Base-by-base conservation (phyloP, 1,140 invertebrate species). In the Formica exsecta region DNA sequence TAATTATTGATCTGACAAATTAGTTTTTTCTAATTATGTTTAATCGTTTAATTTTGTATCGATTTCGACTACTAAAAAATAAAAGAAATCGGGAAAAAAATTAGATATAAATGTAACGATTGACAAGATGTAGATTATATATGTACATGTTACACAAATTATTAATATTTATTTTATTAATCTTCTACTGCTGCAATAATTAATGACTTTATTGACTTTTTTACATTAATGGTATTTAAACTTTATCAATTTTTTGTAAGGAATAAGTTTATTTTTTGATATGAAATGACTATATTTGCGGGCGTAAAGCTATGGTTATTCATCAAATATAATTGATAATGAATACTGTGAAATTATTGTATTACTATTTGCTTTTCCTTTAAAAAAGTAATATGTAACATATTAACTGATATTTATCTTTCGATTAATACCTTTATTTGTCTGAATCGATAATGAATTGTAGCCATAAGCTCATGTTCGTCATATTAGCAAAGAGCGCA, bases 381-480 rank as follows among this genome's bases (percentile, higher is more conserved):
- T 38, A 36, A 73, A 59, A n/a, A 57, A 73, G 5, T 22, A 54
- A 57, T 57, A 36, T 59, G 11, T 19, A 62, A 38, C 32, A 16
- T 19, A 70, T 2, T 61, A 6, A 61, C 13, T 7, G n/a, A 29
- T 25, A 32, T 38, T 64, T 16, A 32, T 41, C 19, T 61, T 74
- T 59, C n/a, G 25, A 7, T 44, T 76, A 6, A 68, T 54, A 70
- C 6, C 5, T 79, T 36, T 19, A 66, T 74, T 81, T 57, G 16
- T 51, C 11, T 22, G 9, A 51, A 71, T 80, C 48, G 4, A 70
- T 80, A 80, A 81, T 22, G 41, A 81, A 22, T 11, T 71, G 8
- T 4, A 38, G 11, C 25, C 8, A 16, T 71, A 11, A 6, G 32
- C 44, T 51, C 9, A 44, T 29, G 16, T 65, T 44, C 29, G 75